Evolutionary conservation across 1,140 invertebrate species (phyloP).

Genomic region (Glossosoma conforme): DNA sequence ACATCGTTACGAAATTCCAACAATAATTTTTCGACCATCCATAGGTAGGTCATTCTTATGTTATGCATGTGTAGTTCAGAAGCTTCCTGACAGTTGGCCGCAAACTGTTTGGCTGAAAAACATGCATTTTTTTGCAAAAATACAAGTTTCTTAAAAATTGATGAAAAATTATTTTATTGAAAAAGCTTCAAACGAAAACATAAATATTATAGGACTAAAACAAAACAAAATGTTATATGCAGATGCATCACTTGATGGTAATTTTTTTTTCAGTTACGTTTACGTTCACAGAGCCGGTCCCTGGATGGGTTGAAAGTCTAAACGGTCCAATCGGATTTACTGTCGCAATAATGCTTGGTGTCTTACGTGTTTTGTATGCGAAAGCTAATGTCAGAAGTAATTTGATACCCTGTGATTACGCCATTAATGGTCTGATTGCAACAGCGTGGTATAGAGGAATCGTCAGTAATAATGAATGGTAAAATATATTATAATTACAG

Average conservation of each 20-base stretch:
- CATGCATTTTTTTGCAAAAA: background rate
- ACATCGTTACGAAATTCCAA: conserved; percentile 55
- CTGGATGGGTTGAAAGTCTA: conserved; percentile 12
- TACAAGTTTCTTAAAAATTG: background rate
- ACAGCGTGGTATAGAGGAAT: conserved; percentile 14
- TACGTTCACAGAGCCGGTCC: background rate
- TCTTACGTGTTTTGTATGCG: conserved; percentile 11
- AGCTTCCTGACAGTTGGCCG: no score
- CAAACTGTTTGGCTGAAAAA: background rate
- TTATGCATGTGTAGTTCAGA: no score
- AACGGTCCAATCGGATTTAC: conserved; percentile 14
- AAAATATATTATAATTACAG: background rate
- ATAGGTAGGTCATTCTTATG: conserved; percentile 21
- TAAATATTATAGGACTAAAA: background rate
- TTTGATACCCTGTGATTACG: conserved; percentile 17
- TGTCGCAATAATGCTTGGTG: conserved; percentile 3
- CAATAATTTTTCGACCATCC: conserved; percentile 68
- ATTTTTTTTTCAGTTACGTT: conserved; percentile 8
- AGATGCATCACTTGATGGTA: background rate
- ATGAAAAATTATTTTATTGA: background rate
- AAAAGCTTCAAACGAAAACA: background rate
- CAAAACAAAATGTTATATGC: background rate
- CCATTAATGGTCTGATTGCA: conserved; percentile 12
- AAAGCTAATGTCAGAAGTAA: background rate
- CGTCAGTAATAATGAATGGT: conserved; percentile 5